These are phyloP conservation scores for Gallirallus australis DNA, from an alignment of 2,797 vertebrate genomes.

Conservation along the genomic window DNA sequence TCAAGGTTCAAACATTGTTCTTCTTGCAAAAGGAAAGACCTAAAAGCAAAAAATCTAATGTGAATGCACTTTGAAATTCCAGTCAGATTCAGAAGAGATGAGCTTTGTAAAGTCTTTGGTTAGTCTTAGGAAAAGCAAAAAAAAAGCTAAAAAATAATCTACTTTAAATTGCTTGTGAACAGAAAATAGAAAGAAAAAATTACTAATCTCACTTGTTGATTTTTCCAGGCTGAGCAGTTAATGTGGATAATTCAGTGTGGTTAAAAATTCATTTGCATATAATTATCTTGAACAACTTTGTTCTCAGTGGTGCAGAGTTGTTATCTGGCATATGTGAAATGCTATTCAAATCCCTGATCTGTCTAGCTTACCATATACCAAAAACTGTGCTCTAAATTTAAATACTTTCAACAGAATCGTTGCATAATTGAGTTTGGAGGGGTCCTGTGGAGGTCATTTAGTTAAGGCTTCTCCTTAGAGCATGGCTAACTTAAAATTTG, in stretches of 20 bases:
- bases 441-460: neutral
- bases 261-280: conserved; percentile 50
- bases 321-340: conserved; percentile 24
- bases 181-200: neutral
- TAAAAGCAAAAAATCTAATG: neutral
- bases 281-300: conserved; percentile 15
- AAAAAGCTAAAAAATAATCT: fast-evolving
- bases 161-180: neutral
- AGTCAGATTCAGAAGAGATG: neutral
- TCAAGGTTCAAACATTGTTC: neutral
- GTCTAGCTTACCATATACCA: neutral
- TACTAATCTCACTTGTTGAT: neutral
- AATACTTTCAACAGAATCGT: neutral
- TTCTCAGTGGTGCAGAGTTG: neutral
- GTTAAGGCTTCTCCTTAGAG: neutral
- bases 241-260: neutral
- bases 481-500: neutral
- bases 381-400: neutral
- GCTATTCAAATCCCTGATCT: conserved; percentile 40
- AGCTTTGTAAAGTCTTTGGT: neutral
- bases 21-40: neutral
- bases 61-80: neutral
- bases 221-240: neutral
- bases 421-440: neutral
- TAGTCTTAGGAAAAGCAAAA: neutral